Percentiles rank a stretch among this genome's conserved stretches.
phyloP scores from a whole-genome alignment of 2,888 invertebrate species.

The Chymomyza fuscimana region DNA sequence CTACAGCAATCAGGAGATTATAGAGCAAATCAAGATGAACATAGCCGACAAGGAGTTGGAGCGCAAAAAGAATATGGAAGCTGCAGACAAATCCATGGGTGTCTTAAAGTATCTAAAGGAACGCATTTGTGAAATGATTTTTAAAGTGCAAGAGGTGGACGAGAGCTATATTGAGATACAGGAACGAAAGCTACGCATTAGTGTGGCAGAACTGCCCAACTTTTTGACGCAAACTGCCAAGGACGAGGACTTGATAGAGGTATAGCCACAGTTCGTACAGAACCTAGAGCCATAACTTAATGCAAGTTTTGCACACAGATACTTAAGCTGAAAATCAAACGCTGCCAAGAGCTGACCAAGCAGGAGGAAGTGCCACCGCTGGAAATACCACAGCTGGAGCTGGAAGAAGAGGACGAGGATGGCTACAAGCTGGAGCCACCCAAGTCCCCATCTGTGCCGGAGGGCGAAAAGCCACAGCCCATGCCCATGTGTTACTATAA shows the following conservation, averaged over 20 bases:
- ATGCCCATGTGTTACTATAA: constrained; percentile 79
- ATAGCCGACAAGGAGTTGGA: constrained; percentile 81
- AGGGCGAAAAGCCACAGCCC: constrained; percentile 77
- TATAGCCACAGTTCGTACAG: constrained; percentile 26
- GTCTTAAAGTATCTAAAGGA: constrained; percentile 77
- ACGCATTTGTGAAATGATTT: constrained; percentile 78
- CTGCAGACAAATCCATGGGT: constrained; percentile 73
- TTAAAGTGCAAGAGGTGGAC: constrained; percentile 79
- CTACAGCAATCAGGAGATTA: constrained; percentile 86
- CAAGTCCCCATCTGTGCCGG: constrained; percentile 61
- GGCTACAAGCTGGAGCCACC: constrained; percentile 66
- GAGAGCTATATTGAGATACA: constrained; percentile 74
- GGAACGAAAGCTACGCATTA: constrained; percentile 63
- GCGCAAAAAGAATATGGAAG: constrained; percentile 77
- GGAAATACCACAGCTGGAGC: constrained; percentile 64
- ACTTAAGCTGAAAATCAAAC: constrained; percentile 75
- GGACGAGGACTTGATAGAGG: constrained; percentile 76
- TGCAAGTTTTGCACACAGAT: constrained; percentile 56
- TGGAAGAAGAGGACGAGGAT: constrained; percentile 69
- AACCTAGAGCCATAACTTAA: neutral
- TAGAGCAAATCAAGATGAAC: constrained; percentile 83
- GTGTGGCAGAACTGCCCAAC: constrained; percentile 68
- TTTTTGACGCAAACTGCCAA: constrained; percentile 72
- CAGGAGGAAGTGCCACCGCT: constrained; percentile 55
- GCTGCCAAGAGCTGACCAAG: constrained; percentile 69